Conservation (phyloP, 1,140 invertebrate species). For the Caerostris extrusa region DNA sequence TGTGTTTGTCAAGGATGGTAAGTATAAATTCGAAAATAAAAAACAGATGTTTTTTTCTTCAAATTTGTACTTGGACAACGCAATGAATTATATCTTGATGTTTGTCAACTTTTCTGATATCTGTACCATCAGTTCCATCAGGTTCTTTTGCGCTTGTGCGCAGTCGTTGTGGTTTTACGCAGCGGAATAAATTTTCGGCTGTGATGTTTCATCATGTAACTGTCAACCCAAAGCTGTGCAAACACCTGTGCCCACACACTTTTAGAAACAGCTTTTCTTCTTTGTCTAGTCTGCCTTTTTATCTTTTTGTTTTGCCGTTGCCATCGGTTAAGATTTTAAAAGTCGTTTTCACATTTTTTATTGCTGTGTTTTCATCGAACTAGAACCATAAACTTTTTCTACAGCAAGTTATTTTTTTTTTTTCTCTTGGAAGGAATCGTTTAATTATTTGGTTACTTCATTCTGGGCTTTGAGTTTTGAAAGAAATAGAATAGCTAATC, state of each 20-base stretch:
- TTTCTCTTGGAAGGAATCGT: not conserved
- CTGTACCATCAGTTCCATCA: too few relatives aligned
- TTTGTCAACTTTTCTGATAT: too few relatives aligned
- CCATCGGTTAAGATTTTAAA: not conserved
- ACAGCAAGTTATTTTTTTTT: not conserved
- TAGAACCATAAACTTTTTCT: not conserved
- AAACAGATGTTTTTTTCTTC: too few relatives aligned
- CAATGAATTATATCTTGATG: too few relatives aligned
- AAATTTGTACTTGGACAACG: too few relatives aligned
- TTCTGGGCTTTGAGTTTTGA: not conserved
- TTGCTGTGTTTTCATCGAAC: not conserved
- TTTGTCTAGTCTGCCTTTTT: not conserved
- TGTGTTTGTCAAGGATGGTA: too few relatives aligned
- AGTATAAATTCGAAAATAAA: too few relatives aligned
- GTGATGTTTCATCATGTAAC: not conserved
- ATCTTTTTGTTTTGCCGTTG: not conserved
- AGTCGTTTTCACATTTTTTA: not conserved
- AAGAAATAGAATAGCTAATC: not conserved
- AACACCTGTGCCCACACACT: constrained; percentile 23
- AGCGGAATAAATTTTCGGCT: not conserved
- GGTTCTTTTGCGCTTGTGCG: not conserved
- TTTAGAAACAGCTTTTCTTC: constrained; percentile 1
- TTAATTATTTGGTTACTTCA: not conserved
- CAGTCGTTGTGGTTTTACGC: not conserved
- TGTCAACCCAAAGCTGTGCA: not conserved